A percentile compares a stretch with the other conserved stretches of the same genome.
Evolutionary conservation across 2,888 invertebrate genomes (phyloP).

Genomic region (Cheilosia scutellata): DNA sequence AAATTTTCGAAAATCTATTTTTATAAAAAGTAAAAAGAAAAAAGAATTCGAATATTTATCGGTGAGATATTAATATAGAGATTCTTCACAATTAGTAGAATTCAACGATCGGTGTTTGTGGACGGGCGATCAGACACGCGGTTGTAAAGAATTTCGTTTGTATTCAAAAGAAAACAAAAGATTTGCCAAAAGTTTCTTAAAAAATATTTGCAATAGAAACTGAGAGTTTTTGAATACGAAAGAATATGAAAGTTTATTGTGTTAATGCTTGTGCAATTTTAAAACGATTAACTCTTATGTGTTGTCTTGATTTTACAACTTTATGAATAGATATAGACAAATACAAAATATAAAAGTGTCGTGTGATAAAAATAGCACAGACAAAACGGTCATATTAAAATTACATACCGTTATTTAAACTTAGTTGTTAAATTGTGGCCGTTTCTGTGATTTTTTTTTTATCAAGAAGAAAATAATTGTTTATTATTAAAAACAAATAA

Average conservation of each 20-base stretch:
- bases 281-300: slow-evolving; percentile 2
- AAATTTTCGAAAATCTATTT: slow-evolving; percentile 72
- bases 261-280: slow-evolving; percentile 4
- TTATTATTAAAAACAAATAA: not conserved
- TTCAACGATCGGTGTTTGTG: slow-evolving; percentile 60
- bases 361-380: slow-evolving; percentile 35
- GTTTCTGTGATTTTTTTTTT: slow-evolving; percentile 17
- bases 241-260: not conserved
- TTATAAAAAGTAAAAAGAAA: slow-evolving; percentile 64
- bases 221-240: slow-evolving; percentile 1
- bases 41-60: slow-evolving; percentile 70
- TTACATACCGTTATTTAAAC: slow-evolving; percentile 15
- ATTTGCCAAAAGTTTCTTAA: slow-evolving; percentile 53
- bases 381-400: slow-evolving; percentile 24
- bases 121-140: slow-evolving; percentile 45
- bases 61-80: slow-evolving; percentile 66
- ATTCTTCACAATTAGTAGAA: slow-evolving; percentile 56
- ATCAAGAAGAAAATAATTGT: slow-evolving; percentile 11
- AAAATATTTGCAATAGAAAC: slow-evolving; percentile 21
- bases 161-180: slow-evolving; percentile 19
- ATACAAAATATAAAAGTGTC: slow-evolving; percentile 13
- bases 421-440: slow-evolving; percentile 4
- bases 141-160: slow-evolving; percentile 18
- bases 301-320: slow-evolving; percentile 1
- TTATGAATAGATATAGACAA: not conserved